phyloP scores from a whole-genome alignment of 2,888 invertebrate species.

The Allophyes oxyacanthae region DNA sequence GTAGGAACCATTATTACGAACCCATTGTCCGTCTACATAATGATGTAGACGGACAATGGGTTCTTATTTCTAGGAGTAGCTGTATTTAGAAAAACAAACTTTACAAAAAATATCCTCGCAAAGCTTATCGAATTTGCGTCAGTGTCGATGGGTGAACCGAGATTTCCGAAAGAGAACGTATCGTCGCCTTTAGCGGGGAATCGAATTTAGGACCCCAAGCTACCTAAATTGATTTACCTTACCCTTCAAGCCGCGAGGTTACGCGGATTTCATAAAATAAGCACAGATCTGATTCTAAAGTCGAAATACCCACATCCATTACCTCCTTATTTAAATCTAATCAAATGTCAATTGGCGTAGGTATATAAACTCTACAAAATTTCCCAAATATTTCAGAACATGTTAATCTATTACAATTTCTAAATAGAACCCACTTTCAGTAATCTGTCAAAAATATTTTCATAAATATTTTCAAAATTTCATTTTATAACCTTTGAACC shows the following conservation, averaged over 20 bases:
- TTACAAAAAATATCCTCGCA: conserved; percentile 62
- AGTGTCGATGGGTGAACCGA: conserved; percentile 73
- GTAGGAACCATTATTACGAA: no score
- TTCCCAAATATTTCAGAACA: no score
- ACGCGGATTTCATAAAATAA: conserved; percentile 69
- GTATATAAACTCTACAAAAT: no score
- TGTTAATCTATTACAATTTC: background rate
- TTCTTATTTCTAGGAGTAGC: background rate
- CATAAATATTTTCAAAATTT: no score
- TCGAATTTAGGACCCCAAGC: conserved; percentile 84
- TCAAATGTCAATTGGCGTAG: no score
- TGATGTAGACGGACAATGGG: no score
- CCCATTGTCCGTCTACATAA: no score
- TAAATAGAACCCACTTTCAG: background rate
- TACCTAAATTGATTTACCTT: conserved; percentile 84
- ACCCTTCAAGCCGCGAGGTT: conserved; percentile 70
- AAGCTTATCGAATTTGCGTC: conserved; percentile 77
- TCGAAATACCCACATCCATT: conserved; percentile 23
- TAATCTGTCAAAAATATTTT: no score
- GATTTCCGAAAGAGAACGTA: conserved; percentile 74
- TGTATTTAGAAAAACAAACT: conserved; percentile 11
- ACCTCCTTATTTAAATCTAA: background rate
- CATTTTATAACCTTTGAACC: no score
- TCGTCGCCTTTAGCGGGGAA: conserved; percentile 78
- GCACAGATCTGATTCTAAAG: conserved; percentile 57